Base-by-base conservation (phyloP, 2,113 vertebrate species). In the Camelus dromedarius region DNA sequence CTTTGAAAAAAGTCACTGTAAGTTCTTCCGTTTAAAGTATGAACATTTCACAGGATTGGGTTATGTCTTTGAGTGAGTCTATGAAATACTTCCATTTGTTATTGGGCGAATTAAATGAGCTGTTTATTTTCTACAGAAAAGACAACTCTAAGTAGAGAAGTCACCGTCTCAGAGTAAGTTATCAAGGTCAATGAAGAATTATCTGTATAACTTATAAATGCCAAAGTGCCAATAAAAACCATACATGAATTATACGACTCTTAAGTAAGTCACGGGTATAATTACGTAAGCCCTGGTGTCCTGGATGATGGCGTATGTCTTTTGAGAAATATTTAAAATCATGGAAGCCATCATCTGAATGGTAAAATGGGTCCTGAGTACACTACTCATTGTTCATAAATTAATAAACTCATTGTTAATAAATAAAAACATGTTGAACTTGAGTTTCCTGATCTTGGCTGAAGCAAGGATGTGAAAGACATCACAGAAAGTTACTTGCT, bases 281-380 rank as follows among this genome's bases (percentile, higher is more conserved):
- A 35, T 18, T 95, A 30, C 4, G 10, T 84, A 82, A 77, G 8
- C 15, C n/a, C 8, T 67, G n/a, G 42, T 67, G 26, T 92, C 70
- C 76, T 5, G 26, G 18, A 81, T 54, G 19, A 38, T 42, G 15
- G 3, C 35, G 15, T 35, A 42, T 35, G 9, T 42, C 28, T 73
- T 56, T 95, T 92, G 60, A 86, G 26, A 72, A 91, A 28, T 93
- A 70, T 5, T 87, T 28, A 77, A 94, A 86, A 86, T 85, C 64
- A 92, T 12, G 16, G 66, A 85, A 52, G 54, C 32, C 35, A 91
- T 93, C 32, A 67, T 70, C 19, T 75, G 9, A 72, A 3, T 67
- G 14, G 20, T 77, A 48, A 87, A 64, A 83, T 62, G 72, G 87
- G 77, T 24, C 30, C 50, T 73, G 18, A 52, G 56, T n/a, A n/a